These are phyloP conservation scores for Himalopsyche kuldschensis DNA, from an alignment of 2,888 invertebrate species.

Conservation along the genomic window DNA sequence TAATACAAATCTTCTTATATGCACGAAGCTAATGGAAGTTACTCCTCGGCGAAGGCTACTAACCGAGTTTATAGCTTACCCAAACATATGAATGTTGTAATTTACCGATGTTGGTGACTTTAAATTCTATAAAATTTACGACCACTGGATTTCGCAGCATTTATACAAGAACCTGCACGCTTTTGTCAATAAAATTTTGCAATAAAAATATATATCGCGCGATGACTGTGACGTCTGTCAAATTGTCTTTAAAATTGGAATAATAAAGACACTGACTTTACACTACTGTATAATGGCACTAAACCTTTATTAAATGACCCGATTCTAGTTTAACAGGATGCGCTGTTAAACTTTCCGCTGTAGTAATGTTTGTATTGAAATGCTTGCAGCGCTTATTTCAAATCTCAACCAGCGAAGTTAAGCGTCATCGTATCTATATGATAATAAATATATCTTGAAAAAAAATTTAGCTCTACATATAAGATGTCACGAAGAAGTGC, in stretches of 20 bases:
- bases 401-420: too few species aligned
- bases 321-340: too few species aligned
- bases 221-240: background rate
- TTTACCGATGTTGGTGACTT: constrained; percentile 23
- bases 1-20: constrained; percentile 33
- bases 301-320: too few species aligned
- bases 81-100: constrained; percentile 34
- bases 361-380: too few species aligned
- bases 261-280: background rate
- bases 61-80: constrained; percentile 19
- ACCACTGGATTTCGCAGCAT: constrained; percentile 15
- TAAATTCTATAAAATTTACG: constrained; percentile 35
- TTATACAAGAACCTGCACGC: background rate
- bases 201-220: background rate
- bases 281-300: background rate
- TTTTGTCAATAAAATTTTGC: background rate
- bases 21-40: constrained; percentile 21
- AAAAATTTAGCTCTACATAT: too few species aligned
- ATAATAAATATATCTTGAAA: too few species aligned
- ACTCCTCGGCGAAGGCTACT: constrained; percentile 5
- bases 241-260: background rate
- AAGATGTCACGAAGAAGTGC: too few species aligned
- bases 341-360: too few species aligned
- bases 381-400: too few species aligned
- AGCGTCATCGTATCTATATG: too few species aligned